A percentile compares a stretch with the other conserved stretches of the same genome.
Evolutionary conservation across 2,797 vertebrate genomes (phyloP).

Genomic region (Alcedo quadribrachys): DNA sequence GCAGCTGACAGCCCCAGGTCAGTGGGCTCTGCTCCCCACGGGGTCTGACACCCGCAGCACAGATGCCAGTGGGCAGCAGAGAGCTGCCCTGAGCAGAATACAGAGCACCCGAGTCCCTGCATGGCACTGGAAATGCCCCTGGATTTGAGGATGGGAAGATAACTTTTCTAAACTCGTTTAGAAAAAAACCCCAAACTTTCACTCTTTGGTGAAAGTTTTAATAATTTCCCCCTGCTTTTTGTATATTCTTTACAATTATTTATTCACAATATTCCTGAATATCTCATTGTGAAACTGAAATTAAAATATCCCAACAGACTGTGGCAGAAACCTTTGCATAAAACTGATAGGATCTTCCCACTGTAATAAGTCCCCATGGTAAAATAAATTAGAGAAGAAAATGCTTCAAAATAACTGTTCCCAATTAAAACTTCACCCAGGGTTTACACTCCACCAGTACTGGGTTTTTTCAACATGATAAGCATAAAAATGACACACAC

Average conservation of each 20-base stretch:
- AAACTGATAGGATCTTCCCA: constrained; percentile 18
- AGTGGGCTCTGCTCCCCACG: too few species aligned
- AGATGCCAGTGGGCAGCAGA: too few species aligned
- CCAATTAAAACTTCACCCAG: constrained; percentile 55
- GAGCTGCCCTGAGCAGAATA: too few species aligned
- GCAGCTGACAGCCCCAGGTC: too few species aligned
- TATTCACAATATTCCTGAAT: constrained; percentile 3
- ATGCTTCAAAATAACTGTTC: constrained; percentile 4
- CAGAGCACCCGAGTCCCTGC: too few species aligned
- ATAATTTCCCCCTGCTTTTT: not conserved
- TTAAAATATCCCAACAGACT: constrained; percentile 38
- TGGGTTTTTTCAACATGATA: not conserved
- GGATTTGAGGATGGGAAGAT: not conserved
- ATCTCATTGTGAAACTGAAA: constrained; percentile 1
- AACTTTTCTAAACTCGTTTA: not conserved
- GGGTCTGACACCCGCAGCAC: too few species aligned
- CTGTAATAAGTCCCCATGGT: constrained; percentile 35
- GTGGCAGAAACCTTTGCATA: constrained; percentile 27
- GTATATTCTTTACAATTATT: not conserved
- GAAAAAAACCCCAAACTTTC: not conserved
- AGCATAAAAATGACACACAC: not conserved
- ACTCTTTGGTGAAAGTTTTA: not conserved
- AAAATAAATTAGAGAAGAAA: constrained; percentile 29
- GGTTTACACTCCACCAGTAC: not conserved
- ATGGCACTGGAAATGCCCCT: too few species aligned